Evolutionary conservation across 2,888 invertebrate species (phyloP).

Genomic region (Leptinotarsa rubiginosa): DNA sequence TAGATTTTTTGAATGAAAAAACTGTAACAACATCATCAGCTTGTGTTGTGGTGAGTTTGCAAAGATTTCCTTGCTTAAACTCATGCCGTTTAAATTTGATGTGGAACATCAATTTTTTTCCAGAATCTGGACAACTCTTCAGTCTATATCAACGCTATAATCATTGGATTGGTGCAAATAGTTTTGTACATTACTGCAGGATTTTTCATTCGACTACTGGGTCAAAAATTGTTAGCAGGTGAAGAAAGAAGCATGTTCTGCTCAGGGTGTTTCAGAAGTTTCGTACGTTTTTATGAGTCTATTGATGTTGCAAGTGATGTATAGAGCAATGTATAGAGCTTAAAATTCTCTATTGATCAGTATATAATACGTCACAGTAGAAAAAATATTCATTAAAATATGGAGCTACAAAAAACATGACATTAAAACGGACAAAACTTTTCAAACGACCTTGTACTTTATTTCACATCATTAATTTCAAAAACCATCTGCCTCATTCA

Average conservation of each 20-base stretch:
- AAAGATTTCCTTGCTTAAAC: no score
- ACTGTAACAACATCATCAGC: background rate
- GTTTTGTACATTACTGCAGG: background rate
- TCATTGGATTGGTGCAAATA: constrained; percentile 37
- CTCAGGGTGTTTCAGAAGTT: no score
- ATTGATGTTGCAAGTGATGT: no score
- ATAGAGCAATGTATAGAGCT: no score
- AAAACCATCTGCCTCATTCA: background rate
- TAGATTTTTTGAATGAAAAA: background rate
- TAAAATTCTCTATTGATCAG: no score
- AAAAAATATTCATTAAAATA: no score
- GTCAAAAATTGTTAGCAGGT: background rate
- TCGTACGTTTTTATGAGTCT: no score
- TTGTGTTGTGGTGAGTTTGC: background rate
- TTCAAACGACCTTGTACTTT: no score
- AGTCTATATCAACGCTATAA: constrained; percentile 52
- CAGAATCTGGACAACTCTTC: constrained; percentile 46
- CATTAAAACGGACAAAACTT: no score
- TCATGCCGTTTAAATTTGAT: background rate
- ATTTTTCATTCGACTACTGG: background rate
- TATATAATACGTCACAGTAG: no score
- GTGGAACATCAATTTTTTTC: constrained; percentile 24
- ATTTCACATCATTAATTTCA: no score
- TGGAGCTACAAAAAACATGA: no score
- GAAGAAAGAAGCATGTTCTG: background rate